Evolutionary conservation across 1,140 invertebrate genomes (phyloP).

Genomic region (Phthorimaea operculella): DNA sequence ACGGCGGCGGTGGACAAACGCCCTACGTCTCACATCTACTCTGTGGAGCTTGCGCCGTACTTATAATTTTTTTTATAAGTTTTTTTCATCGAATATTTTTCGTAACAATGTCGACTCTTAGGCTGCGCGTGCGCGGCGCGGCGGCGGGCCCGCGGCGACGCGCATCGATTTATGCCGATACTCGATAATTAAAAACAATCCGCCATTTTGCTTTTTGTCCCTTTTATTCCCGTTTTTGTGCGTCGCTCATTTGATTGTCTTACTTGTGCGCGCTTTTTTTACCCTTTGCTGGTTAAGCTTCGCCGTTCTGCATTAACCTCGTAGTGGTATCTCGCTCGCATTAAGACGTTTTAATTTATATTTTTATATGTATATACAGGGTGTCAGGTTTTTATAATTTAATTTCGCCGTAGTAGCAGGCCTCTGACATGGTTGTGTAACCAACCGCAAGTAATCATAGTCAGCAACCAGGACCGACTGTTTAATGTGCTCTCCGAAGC

Average conservation of each 20-base stretch:
- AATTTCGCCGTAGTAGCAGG: too few species aligned
- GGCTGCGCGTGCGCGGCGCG: conserved; percentile 26
- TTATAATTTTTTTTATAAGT: too few species aligned
- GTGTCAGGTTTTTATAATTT: too few species aligned
- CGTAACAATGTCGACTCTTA: conserved; percentile 18
- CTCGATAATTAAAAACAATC: conserved; percentile 68
- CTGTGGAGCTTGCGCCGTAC: too few species aligned
- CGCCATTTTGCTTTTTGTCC: conserved; percentile 63
- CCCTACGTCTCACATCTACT: too few species aligned
- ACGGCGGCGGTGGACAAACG: too few species aligned
- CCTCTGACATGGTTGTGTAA: too few species aligned
- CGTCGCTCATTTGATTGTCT: conserved; percentile 65
- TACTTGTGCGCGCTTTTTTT: conserved; percentile 41
- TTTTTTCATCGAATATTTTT: too few species aligned
- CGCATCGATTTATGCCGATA: conserved; percentile 65
- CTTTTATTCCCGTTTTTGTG: conserved; percentile 61
- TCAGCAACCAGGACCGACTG: too few species aligned
- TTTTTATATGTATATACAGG: conserved; percentile 16
- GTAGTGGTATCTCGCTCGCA: conserved; percentile 33
- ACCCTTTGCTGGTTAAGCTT: conserved; percentile 34
- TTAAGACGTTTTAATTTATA: conserved; percentile 64
- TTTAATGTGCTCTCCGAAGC: too few species aligned
- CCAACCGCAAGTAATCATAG: too few species aligned
- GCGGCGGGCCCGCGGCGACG: conserved; percentile 55
- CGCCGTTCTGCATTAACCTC: conserved; percentile 44